Evolutionary conservation across 64 coral and sea anemone genomes (phyloP), one percentile per base, ranked within the genome.

Genomic region (Porites lutea): DNA sequence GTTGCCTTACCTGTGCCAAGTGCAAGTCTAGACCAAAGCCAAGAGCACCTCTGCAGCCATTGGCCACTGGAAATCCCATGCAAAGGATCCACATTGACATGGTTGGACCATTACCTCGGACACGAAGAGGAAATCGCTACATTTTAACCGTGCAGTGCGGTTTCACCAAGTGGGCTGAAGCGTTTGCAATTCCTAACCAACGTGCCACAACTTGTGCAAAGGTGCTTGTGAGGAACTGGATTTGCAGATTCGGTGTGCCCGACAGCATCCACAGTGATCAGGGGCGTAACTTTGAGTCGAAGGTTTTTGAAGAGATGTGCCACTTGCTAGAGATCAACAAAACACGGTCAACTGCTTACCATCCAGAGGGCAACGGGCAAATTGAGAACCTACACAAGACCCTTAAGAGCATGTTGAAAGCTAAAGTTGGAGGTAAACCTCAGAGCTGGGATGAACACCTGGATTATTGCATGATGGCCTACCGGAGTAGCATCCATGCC

Each of bases 61-160:
- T 87, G 18, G 45, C 74, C 19, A 78, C 81, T 62, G 73, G 48
- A n/a, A 69, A 78, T 48, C 90, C 82, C 13, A 86, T 79, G 82
- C 74, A 93, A 67, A 65, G 73, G 13, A 21, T 88, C 15, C 83
- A 93, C 51, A 72, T 88, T 64, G 92, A 93, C 65, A 93, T 93
- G 12, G 63, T 88, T 57, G 91, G 85, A 72, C 84, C 64, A 58
- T 44, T 54, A 54, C 52, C 9, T 9, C 52, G 76, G 77, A 63
- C 83, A 18, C 77, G 18, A 52, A 72, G n/a, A 48, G 85, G 65
- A n/a, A 93, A 93, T 51, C 65, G 50, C 60, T 88, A 59, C 52
- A 80, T 93, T 78, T 13, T 93, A 8, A 80, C 62, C 27, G n/a
- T n/a, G n/a, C n/a, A n/a, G 52, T 48, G 14, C 27, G 52, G 52